phyloP scores from a whole-genome alignment of 2,888 invertebrate species.

The Diplolepis rosae region DNA sequence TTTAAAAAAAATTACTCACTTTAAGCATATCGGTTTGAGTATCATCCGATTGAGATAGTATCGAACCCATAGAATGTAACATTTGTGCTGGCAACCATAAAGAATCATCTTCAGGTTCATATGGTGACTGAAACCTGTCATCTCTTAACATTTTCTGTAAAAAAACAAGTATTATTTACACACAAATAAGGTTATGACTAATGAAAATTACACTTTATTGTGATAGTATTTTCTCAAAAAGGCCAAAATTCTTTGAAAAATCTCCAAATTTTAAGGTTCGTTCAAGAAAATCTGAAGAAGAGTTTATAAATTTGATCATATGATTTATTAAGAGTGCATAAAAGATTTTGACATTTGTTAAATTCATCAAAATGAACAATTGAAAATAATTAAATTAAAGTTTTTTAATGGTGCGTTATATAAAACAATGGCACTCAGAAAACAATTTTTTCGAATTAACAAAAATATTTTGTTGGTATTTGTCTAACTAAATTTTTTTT shows the following conservation, averaged over 20 bases:
- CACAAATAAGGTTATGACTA: too few species aligned
- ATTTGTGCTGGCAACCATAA: slow-evolving; percentile 95
- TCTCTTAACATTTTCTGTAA: slow-evolving; percentile 90
- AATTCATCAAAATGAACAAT: too few species aligned
- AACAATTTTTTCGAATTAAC: too few species aligned
- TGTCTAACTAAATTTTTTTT: too few species aligned
- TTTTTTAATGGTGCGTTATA: too few species aligned
- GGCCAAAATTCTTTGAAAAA: background rate
- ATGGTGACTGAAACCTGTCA: slow-evolving; percentile 91
- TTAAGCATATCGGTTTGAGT: slow-evolving; percentile 84
- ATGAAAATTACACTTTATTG: background rate
- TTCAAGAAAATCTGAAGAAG: too few species aligned
- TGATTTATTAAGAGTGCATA: too few species aligned
- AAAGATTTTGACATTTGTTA: too few species aligned
- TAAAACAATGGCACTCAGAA: too few species aligned
- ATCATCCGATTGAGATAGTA: slow-evolving; percentile 88
- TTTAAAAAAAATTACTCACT: slow-evolving; percentile 75
- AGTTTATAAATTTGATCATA: too few species aligned
- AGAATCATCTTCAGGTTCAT: slow-evolving; percentile 93
- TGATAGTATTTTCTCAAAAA: background rate
- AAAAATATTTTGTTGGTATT: too few species aligned
- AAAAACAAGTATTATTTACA: background rate
- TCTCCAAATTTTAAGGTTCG: background rate
- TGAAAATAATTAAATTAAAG: too few species aligned
- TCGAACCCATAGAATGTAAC: slow-evolving; percentile 87